Base-by-base conservation (phyloP, 2,888 invertebrate genomes). In the Tiliacea citrago region DNA sequence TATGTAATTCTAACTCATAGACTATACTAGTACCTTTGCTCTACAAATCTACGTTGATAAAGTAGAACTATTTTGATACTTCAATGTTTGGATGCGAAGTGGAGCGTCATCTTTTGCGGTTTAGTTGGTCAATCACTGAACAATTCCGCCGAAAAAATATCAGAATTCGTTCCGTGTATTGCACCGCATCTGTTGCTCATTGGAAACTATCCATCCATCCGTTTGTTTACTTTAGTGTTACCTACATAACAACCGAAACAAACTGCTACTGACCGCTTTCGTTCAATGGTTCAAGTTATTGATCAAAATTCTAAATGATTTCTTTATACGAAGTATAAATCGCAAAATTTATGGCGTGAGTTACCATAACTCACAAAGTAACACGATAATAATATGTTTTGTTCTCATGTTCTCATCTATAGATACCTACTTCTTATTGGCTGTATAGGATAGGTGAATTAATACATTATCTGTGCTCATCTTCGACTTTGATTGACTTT, bases 401-500 rank as follows among this genome's bases (percentile, higher is more conserved):
- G 49, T 67, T 69, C 60, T 45, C 29, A 51, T n/a, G 35, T 51
- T 24, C 47, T 61, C 75, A 58, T 39, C 35, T n/a, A 29, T 53
- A 65, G 5, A 21, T 65, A 72, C 55, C 35, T 71, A 68, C 29
- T 68, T 75, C 58, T 68, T 68, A 74, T 62, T 70, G 62, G 29
- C 21, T 55, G 68, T 73, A n/a, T n/a, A 73, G 35, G 65, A 71
- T 77, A 80, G 80, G 68, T 78, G 85, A 89, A 90, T 90, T 88
- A 89, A 90, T 87, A 86, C 85, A 53, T 88, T 88, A 90, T 91
- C 91, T 83, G 77, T 79, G 75, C 80, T 82, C 86, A 91, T 91
- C 91, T 91, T 77, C 80, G 86, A 90, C 90, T 87, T 92, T 94
- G 95, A 95, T 95, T 95, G 93, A 93, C 95, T 96, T 96, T 95